phyloP scores from a whole-genome alignment of 2,797 vertebrate genomes.

The Euthynnus affinis region DNA sequence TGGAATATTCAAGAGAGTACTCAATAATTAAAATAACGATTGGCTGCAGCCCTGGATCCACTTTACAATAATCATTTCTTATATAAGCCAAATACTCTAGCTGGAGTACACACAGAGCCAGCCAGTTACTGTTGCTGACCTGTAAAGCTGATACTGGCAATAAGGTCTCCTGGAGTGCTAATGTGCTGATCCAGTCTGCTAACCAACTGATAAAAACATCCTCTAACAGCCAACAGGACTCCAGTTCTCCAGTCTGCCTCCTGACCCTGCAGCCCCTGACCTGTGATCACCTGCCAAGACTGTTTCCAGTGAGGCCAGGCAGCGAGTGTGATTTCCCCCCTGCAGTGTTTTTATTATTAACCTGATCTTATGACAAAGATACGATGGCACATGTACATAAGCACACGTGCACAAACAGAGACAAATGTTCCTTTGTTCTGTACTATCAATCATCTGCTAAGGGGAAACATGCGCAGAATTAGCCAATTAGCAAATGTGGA shows the following conservation, averaged over 20 bases:
- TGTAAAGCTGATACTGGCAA: conserved; percentile 57
- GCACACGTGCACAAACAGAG: conserved; percentile 25
- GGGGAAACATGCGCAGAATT: conserved; percentile 15
- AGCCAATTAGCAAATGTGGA: conserved; percentile 19
- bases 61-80: neutral
- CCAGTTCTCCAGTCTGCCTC: conserved; percentile 60
- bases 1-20: neutral
- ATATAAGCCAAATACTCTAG: neutral
- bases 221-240: conserved; percentile 54
- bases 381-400: conserved; percentile 26
- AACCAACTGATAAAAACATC: conserved; percentile 60
- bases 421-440: conserved; percentile 18
- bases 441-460: conserved; percentile 27
- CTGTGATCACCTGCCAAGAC: conserved; percentile 80
- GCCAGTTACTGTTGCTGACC: conserved; percentile 44
- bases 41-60: neutral
- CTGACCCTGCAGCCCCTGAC: conserved; percentile 71
- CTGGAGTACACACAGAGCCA: conserved; percentile 3
- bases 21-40: neutral
- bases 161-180: conserved; percentile 58
- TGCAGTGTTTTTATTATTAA: conserved; percentile 54
- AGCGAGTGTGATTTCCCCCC: conserved; percentile 53
- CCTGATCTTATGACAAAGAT: conserved; percentile 66
- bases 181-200: conserved; percentile 60
- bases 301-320: conserved; percentile 51